Base-by-base conservation (phyloP, 2,113 vertebrate species). In the Charadrius vociferus region DNA sequence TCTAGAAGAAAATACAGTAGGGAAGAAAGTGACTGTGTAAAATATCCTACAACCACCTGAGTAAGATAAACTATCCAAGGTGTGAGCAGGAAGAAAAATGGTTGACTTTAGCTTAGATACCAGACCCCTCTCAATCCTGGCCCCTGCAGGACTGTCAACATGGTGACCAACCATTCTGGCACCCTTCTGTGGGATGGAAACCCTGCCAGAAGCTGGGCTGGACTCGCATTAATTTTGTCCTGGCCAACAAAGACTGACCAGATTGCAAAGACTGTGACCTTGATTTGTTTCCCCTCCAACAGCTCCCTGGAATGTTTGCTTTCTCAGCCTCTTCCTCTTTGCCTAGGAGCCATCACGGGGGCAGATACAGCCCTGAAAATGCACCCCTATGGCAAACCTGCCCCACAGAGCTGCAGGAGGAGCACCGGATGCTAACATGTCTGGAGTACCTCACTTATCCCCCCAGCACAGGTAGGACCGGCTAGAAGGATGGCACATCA, bases 241-340 rank as follows among this genome's bases (percentile, higher is more conserved):
- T 95, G 78, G 86, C 73, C 93, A 95, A 39, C 53, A 89, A 80
- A 94, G 78, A 66, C 73, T 87, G 81, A 85, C 93, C 95, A 96
- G 96, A 95, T 91, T 95, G 91, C 91, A 91, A 85, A 94, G 67
- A 86, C 66, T 91, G 29, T 84, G 89, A 96, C 89, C 89, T 95
- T 95, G 78, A 74, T 89, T 88, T 80, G 30, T 93, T 94, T 95
- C n/a, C 78, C n/a, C 66, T 80, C 72, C 89, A 95, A 93, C 39
- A 94, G 58, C 87, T 95, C 37, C 70, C 81, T 70, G 81, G 45
- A 94, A 78, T 0, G 3, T 26, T 83, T 32, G 18, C 9, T 81
- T 90, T 88, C 82, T 90, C 63, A 67, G 20, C 3, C 74, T 83
- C 41, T 24, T 89, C 14, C 32, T 62, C 37, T 50, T 79, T 91